Evolutionary conservation across 2,888 invertebrate genomes (phyloP), one percentile per base, ranked within the genome.

Genomic region (Drosophila monieri): DNA sequence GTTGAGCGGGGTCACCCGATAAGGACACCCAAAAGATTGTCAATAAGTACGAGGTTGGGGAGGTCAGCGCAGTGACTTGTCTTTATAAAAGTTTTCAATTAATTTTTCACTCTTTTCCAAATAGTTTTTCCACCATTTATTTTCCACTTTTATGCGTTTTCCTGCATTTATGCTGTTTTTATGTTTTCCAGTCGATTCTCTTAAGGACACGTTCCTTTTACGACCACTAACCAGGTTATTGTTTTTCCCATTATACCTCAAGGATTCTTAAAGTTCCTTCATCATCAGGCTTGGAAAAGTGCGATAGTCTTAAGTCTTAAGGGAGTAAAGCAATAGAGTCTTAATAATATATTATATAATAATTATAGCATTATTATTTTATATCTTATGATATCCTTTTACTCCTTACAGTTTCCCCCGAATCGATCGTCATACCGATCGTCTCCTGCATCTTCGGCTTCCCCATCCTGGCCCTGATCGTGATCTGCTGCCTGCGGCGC

Each of bases 381-480:
- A 27, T 27, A 27, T 2, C 0, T 9, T 3, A 27, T 9, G 8
- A 3, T 27, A 8, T 9, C 27, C 8, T 2, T 3, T 27, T 27
- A 25, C 6, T 6, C 2, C 10, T 93, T 93, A 25, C 94, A 97
- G 97, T 97, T 76, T 95, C 96, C 51, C 96, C 97, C 54, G 97
- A 97, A 92, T 96, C 96, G 57, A 95, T 97, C 78, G 96, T 97
- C 56, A 95, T 97, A 77, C 97, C 97, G 44, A 97, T 97, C 79
- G 95, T 97, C 53, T 97, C 97, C 59, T 97, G 97, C 91, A 97
- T 97, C 89, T 94, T 97, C 88, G 97, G 97, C 64, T 97, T 97
- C 89, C 97, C 97, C 39, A 92, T 97, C 76, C 92, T 97, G 90
- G 97, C 97, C 3, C 93, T 97, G 66, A 94, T 97, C 75, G 95